Evolutionary conservation across 1,140 invertebrate species (phyloP), one percentile per base, ranked within the genome.

Genomic region (Zophobas morio): DNA sequence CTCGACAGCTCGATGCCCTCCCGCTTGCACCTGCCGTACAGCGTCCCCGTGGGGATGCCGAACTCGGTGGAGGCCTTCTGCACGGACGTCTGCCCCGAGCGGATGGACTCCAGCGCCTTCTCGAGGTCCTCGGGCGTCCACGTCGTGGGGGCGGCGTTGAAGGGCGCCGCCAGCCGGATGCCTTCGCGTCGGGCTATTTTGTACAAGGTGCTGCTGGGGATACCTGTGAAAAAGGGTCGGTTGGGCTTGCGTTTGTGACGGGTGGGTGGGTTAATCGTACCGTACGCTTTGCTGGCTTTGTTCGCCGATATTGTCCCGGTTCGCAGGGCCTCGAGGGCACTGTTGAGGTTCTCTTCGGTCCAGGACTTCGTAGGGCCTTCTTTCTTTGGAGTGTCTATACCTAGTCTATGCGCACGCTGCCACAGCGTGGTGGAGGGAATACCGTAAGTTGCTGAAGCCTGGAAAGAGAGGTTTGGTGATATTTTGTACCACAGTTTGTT

Each of bases 271-370:
- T 20, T 42, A 8, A 20, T 78, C 83, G 84, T 83, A 90, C 93
- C 95, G 85, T 94, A 96, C n/a, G 95, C 94, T 86, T 96, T 96
- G 75, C 94, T 96, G 32, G 95, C 95, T 88, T 96, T 96, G 86
- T 96, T 96, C 6, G 95, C 95, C 3, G 94, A 96, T 85, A 96
- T 95, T 36, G 94, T 92, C 8, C 94, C 94, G 8, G 93, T 93
- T 54, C 95, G 88, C 6, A 96, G 82, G 1, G 94, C 95, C 81
- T 95, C 93, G 70, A 96, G 87, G 0, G 95, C 95, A 75, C 90
- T 93, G 77, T 93, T 93, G 32, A 96, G 86, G 82, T 94, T 94
- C 78, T 93, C 93, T 85, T 96, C 94, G 81, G 93, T 95, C 95
- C 95, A 96, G 0, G 93, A 94, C 86, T 95, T 96, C 4, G 94